These are phyloP conservation scores for Caenorhabditis parvicauda DNA, from an alignment of 2,888 invertebrate genomes.

Conservation along the genomic window DNA sequence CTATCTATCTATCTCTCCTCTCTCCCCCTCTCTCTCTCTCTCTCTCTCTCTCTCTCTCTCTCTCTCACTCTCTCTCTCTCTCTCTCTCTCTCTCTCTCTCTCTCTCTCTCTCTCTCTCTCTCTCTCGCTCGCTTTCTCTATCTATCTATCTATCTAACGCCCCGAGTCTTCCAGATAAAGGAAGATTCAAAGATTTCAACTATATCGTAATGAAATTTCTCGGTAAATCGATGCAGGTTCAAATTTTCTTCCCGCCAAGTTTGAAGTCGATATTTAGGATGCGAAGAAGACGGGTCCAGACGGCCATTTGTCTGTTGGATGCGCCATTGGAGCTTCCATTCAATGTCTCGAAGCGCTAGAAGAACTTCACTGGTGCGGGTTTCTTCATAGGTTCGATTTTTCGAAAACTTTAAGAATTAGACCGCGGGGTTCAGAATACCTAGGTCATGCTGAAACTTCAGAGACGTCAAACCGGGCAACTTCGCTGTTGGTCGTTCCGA, in stretches of 20 bases:
- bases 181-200: constrained; percentile 40
- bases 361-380: constrained; percentile 49
- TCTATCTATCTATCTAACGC: too few relatives aligned
- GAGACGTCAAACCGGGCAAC: constrained; percentile 48
- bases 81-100: too few relatives aligned
- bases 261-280: too few relatives aligned
- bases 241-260: not conserved
- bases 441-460: not conserved
- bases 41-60: too few relatives aligned
- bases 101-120: too few relatives aligned
- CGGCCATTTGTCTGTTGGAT: constrained; percentile 39
- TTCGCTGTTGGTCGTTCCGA: constrained; percentile 52
- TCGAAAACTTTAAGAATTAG: not conserved
- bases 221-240: constrained; percentile 33
- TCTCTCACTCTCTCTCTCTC: too few relatives aligned
- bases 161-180: constrained; percentile 36
- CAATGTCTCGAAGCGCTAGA: constrained; percentile 56
- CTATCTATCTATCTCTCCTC: too few relatives aligned
- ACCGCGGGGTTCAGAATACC: not conserved
- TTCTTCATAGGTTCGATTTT: constrained; percentile 24
- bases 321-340: constrained; percentile 48
- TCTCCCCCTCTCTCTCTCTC: too few relatives aligned
- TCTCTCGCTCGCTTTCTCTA: too few relatives aligned
- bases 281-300: constrained; percentile 39
- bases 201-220: constrained; percentile 51